These are phyloP conservation scores for Tadarida brasiliensis DNA, from an alignment of 2,797 vertebrate genomes.

Conservation along the genomic window DNA sequence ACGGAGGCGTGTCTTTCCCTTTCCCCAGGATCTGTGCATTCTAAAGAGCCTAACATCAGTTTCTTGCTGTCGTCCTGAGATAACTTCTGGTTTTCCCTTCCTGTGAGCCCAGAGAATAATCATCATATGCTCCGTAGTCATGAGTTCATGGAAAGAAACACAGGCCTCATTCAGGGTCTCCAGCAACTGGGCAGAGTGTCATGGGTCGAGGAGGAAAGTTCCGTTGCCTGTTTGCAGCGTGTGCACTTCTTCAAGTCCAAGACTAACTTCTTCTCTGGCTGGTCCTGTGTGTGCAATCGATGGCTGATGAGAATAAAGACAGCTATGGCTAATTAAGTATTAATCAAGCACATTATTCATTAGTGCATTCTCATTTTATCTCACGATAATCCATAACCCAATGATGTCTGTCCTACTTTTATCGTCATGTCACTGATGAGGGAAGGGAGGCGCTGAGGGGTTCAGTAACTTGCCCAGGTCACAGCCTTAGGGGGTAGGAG, in stretches of 20 bases:
- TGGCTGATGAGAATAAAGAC: not conserved
- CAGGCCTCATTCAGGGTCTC: not conserved
- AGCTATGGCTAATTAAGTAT: not conserved
- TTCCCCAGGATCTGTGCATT: not conserved
- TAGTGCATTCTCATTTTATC: not conserved
- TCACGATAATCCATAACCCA: not conserved
- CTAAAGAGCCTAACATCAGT: not conserved
- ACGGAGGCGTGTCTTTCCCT: not conserved
- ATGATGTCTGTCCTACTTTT: not conserved
- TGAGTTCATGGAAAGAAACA: constrained; percentile 42
- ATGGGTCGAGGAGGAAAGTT: not conserved
- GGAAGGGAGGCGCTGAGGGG: not conserved
- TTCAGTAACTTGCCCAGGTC: not conserved
- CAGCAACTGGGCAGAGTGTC: not conserved
- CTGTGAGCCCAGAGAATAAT: not conserved
- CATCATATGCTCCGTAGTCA: not conserved
- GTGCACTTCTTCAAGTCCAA: not conserved
- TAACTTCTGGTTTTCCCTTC: constrained; percentile 2
- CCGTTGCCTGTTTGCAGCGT: not conserved
- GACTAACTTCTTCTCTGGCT: constrained; percentile 31
- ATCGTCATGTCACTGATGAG: not conserved
- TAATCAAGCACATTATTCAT: not conserved
- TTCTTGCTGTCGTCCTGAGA: not conserved
- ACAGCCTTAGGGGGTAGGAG: not conserved
- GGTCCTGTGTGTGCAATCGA: not conserved